phyloP scores from a whole-genome alignment of 2,888 invertebrate species.

The Dryobota labecula region DNA sequence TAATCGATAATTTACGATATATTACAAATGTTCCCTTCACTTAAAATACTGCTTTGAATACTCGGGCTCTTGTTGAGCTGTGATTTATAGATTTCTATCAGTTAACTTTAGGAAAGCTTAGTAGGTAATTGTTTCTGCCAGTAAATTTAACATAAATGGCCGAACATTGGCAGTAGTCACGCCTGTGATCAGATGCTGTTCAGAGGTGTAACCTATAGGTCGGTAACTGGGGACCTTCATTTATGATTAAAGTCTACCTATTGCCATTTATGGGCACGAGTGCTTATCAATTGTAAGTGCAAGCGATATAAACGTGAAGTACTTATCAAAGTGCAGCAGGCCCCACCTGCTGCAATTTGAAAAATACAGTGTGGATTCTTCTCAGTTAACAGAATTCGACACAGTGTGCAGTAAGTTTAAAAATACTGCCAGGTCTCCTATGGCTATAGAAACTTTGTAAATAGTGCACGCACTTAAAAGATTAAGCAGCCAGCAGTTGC shows the following conservation, averaged over 20 bases:
- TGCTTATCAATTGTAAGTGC: not conserved
- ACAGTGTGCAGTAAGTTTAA: not conserved
- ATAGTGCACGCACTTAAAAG: not conserved
- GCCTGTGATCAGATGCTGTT: conserved; percentile 24
- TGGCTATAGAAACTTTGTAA: not conserved
- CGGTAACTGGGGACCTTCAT: conserved; percentile 7
- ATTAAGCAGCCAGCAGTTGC: not conserved
- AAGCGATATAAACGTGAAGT: not conserved
- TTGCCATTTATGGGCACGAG: not conserved
- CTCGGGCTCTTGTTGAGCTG: conserved; percentile 49
- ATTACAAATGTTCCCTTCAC: conserved; percentile 75
- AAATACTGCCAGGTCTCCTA: not conserved
- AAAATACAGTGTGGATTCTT: not conserved
- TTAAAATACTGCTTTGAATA: conserved; percentile 59
- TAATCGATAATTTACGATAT: conserved; percentile 77
- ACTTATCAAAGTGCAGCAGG: not conserved
- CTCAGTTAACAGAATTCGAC: not conserved
- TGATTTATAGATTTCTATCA: conserved; percentile 61
- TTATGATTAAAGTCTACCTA: not conserved
- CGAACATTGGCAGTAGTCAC: conserved; percentile 27
- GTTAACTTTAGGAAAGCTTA: conserved; percentile 42
- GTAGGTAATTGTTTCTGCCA: conserved; percentile 60
- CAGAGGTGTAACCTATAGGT: conserved; percentile 14
- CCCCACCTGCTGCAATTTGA: no score
- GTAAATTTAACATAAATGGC: conserved; percentile 36